Base-by-base conservation (phyloP, 2,797 vertebrate species). In the Amblyopsis hoosieri region DNA sequence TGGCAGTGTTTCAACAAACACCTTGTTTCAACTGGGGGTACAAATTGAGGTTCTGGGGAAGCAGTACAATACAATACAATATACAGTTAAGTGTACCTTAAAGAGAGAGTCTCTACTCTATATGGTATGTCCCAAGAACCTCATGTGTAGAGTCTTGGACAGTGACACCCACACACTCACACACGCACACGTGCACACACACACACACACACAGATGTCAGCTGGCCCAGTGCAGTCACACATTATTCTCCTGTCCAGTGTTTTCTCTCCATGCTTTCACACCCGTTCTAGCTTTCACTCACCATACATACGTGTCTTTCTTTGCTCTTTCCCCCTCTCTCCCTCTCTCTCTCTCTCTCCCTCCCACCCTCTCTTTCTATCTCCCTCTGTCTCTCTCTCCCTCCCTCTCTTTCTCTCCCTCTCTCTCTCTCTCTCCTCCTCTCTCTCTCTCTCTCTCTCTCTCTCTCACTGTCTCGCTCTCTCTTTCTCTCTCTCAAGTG, bases 401-500 rank as follows among this genome's bases (percentile, higher is more conserved):
- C 57, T 47, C 50, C 17, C 5, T 12, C 3, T 4, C 12, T 56
- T 47, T 60, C n/a, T 15, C 62, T 54, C 37, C 12, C 54, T 23
- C 52, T 11, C 14, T 2, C 45, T 67, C 67, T 45, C 63, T 60
- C 64, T 63, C 76, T 60, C 77, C 1, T 54, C 4, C 31, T 2
- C 45, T 53, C 57, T 19, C 51, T 60, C 42, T 56, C 80, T 77
- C 76, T 80, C 85, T 81, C 69, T 69, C 59, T 60, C 71, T 62
- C 76, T 66, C 76, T 4, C 3, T 29, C 23, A 0, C 23, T 29
- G 0, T 29, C 23, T 29, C 3, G 3, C 23, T 29, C 23, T 72
- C 78, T 14, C 62, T 19, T 12, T 68, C 80, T 74, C 73, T 66
- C 79, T 80, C 85, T 80, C 76, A 85, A 87, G 85, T 87, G 82